Conservation (phyloP, 2,113 vertebrate genomes). For the Chrysochloris asiatica region DNA sequence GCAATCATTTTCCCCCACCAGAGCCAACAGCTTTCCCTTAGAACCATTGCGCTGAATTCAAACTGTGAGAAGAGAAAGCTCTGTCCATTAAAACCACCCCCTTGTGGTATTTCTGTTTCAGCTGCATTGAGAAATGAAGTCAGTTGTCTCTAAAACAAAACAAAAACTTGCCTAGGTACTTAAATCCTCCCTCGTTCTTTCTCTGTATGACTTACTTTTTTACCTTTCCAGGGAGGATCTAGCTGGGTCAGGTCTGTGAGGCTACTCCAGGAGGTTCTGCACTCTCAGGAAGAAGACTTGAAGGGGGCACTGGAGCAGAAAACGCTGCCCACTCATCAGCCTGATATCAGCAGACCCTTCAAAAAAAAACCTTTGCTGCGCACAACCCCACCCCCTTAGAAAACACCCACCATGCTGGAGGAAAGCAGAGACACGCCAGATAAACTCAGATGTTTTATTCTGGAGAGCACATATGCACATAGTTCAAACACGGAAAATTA, state of each 20-base stretch:
- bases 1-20: too few species aligned
- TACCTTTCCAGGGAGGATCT: neutral
- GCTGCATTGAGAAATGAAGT: neutral
- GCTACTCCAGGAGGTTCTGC: neutral
- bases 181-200: too few species aligned
- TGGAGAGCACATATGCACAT: slow-evolving; percentile 90
- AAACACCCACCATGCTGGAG: neutral
- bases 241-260: neutral
- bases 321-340: neutral
- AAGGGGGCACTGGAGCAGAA: neutral
- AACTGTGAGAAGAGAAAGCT: neutral
- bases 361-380: neutral
- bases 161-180: neutral
- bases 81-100: neutral
- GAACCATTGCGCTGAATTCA: too few species aligned
- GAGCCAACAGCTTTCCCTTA: neutral
- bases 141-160: neutral
- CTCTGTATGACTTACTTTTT: neutral
- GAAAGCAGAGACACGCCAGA: slow-evolving; percentile 37
- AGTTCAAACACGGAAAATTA: slow-evolving; percentile 88
- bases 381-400: neutral
- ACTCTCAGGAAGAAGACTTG: neutral
- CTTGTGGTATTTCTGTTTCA: neutral
- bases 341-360: neutral
- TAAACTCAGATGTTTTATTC: slow-evolving; percentile 86